Conservation (phyloP, 2,888 invertebrate genomes). For the Nineta flava region DNA sequence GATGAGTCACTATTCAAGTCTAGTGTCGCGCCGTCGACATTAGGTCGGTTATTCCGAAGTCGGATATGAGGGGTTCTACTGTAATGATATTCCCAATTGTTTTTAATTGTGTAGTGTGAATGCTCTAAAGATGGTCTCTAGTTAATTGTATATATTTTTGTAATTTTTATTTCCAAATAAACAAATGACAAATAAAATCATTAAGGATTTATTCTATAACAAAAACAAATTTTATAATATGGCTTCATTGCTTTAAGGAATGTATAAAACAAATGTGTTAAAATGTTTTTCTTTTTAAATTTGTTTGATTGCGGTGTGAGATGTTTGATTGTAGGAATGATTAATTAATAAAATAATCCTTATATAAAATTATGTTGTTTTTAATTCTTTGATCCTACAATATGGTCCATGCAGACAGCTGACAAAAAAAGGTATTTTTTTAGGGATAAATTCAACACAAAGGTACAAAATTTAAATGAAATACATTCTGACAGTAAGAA, state of each 20-base stretch:
- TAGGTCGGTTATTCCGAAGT: too few relatives aligned
- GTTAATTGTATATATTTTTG: background rate
- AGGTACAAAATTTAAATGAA: too few relatives aligned
- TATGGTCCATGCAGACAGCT: too few relatives aligned
- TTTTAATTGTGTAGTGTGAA: too few relatives aligned
- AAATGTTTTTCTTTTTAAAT: background rate
- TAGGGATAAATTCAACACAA: too few relatives aligned
- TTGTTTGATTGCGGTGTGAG: background rate
- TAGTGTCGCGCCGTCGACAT: too few relatives aligned
- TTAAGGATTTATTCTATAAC: background rate
- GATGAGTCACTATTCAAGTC: too few relatives aligned
- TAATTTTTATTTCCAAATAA: background rate
- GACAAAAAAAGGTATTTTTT: too few relatives aligned
- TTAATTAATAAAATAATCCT: background rate
- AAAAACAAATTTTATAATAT: background rate
- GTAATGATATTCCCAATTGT: too few relatives aligned
- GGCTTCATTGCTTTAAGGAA: background rate
- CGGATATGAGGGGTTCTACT: too few relatives aligned
- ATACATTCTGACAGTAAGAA: too few relatives aligned
- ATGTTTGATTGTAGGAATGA: background rate
- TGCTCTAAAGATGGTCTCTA: background rate
- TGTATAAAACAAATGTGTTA: background rate
- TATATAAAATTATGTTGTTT: background rate
- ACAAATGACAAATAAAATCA: background rate
- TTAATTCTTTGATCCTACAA: background rate